Evolutionary conservation across 2,113 vertebrate genomes (phyloP).

Genomic region (Pygoscelis adeliae): DNA sequence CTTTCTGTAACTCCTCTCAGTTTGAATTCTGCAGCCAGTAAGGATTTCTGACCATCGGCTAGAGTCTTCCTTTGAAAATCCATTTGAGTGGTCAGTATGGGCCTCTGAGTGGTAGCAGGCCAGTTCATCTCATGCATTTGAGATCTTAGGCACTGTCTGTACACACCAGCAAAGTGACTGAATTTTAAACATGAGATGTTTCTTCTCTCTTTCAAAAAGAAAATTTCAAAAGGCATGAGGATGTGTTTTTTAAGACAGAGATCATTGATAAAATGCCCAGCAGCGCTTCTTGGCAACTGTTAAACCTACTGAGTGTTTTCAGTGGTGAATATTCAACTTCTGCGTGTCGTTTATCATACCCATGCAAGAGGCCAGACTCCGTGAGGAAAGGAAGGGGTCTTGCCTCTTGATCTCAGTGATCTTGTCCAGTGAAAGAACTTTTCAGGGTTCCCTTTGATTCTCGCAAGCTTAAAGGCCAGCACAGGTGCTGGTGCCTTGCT

Average conservation of each 20-base stretch:
- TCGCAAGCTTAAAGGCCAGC: neutral
- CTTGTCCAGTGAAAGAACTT: neutral
- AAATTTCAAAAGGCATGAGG: neutral
- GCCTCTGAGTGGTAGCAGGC: neutral
- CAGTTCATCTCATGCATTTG: neutral
- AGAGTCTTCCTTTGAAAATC: neutral
- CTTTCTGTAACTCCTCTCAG: neutral
- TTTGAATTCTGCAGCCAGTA: neutral
- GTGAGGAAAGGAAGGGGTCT: neutral
- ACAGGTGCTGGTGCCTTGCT: neutral
- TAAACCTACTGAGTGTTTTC: neutral
- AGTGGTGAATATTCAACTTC: neutral
- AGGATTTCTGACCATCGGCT: neutral
- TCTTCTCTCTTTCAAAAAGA: neutral
- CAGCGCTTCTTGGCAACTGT: neutral
- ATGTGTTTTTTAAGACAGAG: neutral
- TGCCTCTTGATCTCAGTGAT: neutral
- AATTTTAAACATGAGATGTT: neutral
- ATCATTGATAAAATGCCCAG: neutral
- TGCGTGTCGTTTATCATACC: too few species aligned
- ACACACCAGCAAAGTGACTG: neutral
- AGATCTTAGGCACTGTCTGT: neutral
- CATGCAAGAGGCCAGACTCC: neutral
- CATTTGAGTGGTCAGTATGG: rapidly evolving
- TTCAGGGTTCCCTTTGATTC: neutral